phyloP scores from a whole-genome alignment of 2,797 vertebrate species.

The Cuniculus paca region DNA sequence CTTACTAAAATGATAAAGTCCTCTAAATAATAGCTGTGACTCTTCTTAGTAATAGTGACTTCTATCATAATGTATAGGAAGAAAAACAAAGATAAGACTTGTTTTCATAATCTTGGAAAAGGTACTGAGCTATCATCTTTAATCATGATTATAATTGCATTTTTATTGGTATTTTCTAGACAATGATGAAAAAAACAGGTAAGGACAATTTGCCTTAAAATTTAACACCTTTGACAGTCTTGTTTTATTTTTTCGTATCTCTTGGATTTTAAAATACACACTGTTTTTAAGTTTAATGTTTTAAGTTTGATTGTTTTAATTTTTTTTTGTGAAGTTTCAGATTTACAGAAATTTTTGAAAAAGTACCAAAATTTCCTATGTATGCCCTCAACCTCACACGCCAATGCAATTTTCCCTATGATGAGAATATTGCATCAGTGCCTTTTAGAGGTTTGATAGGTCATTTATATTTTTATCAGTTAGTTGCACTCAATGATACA shows the following conservation, averaged over 20 bases:
- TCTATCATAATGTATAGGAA: background rate
- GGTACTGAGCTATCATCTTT: background rate
- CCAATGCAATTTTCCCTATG: background rate
- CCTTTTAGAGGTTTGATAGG: background rate
- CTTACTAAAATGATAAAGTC: background rate
- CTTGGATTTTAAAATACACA: background rate
- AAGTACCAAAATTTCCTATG: background rate
- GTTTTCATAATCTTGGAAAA: background rate
- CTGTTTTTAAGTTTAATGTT: background rate
- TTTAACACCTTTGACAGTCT: background rate
- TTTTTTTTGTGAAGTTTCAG: background rate
- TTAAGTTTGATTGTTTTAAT: no score
- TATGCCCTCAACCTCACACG: background rate
- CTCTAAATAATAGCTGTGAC: background rate
- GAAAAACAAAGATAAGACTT: background rate
- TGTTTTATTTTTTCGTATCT: background rate
- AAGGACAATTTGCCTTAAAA: background rate
- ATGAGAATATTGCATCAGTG: background rate
- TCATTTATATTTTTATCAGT: background rate
- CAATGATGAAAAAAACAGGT: background rate
- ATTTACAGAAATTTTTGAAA: background rate
- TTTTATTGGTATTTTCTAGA: slow-evolving; percentile 3
- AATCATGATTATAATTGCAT: background rate
- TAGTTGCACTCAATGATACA: background rate
- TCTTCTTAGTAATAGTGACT: background rate